phyloP scores from a whole-genome alignment of 2,888 invertebrate genomes.

The Gari tellinella region DNA sequence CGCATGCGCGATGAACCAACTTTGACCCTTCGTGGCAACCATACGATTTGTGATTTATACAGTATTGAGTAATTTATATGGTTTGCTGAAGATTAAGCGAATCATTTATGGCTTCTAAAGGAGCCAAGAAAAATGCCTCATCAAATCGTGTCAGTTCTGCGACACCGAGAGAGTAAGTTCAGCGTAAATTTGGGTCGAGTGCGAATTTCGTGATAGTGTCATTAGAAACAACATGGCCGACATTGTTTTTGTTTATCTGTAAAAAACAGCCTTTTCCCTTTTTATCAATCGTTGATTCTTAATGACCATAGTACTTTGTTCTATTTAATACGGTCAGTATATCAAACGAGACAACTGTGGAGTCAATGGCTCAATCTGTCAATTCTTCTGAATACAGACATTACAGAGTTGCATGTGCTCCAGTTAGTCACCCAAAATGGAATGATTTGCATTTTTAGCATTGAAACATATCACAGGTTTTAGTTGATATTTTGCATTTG shows the following conservation, averaged over 20 bases:
- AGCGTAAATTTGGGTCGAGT: conserved; percentile 49
- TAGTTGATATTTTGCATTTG: too few species aligned
- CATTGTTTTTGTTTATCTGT: conserved; percentile 11
- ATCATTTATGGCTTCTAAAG: conserved; percentile 72
- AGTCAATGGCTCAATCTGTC: too few species aligned
- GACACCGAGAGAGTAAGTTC: conserved; percentile 78
- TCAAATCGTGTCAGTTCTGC: conserved; percentile 75
- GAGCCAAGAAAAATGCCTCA: conserved; percentile 74
- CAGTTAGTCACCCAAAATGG: too few species aligned
- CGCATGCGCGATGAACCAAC: conserved; percentile 56
- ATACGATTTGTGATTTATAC: conserved; percentile 6
- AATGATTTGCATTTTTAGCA: too few species aligned
- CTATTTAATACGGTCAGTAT: too few species aligned
- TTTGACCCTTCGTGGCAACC: conserved; percentile 66
- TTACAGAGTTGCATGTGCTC: too few species aligned
- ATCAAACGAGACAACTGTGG: too few species aligned
- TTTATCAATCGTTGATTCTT: too few species aligned
- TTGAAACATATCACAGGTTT: too few species aligned
- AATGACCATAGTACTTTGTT: too few species aligned
- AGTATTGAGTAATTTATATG: not conserved
- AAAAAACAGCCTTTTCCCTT: too few species aligned
- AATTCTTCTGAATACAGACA: too few species aligned
- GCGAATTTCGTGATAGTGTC: conserved; percentile 40
- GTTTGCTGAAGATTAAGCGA: conserved; percentile 3
- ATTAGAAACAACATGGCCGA: conserved; percentile 80